Base-by-base conservation (phyloP, 2,113 vertebrate species). In the Falcunculus frontatus region DNA sequence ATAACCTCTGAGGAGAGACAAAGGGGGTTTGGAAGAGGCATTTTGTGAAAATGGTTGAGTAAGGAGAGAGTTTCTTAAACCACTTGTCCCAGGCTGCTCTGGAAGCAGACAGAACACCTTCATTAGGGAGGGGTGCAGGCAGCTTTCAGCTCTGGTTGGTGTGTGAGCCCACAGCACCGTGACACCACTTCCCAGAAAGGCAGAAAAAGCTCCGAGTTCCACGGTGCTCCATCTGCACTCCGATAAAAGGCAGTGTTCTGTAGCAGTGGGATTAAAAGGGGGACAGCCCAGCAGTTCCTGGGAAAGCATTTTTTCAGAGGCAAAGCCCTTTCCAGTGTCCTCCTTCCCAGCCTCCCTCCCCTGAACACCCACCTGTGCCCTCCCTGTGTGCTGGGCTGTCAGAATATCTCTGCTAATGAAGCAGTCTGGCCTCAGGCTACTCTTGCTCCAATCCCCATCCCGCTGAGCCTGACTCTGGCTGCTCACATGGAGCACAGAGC, bases 371-470 rank as follows among this genome's bases (percentile, higher is more conserved):
- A 59, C 85, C 67, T 39, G 75, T 59, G 84, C 81, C 84, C 88
- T 94, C 80, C 80, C 87, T 16, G 68, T 13, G 80, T 72, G 92
- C 97, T 55, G 86, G 81, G 87, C 95, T 97, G 97, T 97, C 97
- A 96, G 67, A 80, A 90, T 20, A 22, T 92, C 96, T 96, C 93
- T 93, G 52, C 4, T 97, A 96, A 97, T 97, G 97, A 97, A 97
- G 97, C 95, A 96, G 82, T 89, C 88, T 97, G 97, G 94, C 97
- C 97, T 25, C n/a, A 83, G 97, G 97, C 97, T 88, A n/a, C 79
- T 85, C 19, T n/a, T 41, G 4, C 92, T 95, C 84, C 77, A 30
- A 6, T 18, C 10, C 76, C 30, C 27, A 44, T 37, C 87, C 91
- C 2, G 11, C 91, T 15, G 80, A 83, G 87, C 69, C 32, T 9